Conservation (phyloP, 2,888 invertebrate genomes). For the Silvanus unidentatus region DNA sequence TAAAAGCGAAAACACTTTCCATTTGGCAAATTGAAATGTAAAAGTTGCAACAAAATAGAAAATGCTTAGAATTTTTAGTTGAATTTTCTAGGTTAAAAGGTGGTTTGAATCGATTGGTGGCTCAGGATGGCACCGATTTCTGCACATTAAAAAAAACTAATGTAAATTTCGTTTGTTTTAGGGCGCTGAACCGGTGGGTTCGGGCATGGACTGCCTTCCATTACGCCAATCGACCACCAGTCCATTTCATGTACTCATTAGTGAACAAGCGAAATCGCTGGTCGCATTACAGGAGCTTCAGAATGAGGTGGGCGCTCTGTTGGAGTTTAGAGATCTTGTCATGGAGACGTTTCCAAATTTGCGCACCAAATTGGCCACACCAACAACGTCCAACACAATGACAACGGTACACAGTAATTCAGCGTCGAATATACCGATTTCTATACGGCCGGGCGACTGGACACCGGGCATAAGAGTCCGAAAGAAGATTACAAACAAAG, state of each 20-base stretch:
- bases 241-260: slow-evolving; percentile 76
- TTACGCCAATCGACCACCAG: slow-evolving; percentile 64
- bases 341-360: slow-evolving; percentile 91
- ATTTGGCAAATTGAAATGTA: background rate
- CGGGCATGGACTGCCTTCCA: slow-evolving; percentile 78
- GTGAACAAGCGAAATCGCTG: slow-evolving; percentile 84
- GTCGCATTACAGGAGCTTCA: slow-evolving; percentile 84
- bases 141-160: too few relatives aligned
- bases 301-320: slow-evolving; percentile 86
- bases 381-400: too few relatives aligned
- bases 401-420: slow-evolving; percentile 41
- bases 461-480: slow-evolving; percentile 75
- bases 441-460: slow-evolving; percentile 56
- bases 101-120: too few relatives aligned
- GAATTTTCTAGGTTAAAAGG: background rate
- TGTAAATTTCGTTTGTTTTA: slow-evolving; percentile 23
- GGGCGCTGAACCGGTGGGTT: slow-evolving; percentile 50
- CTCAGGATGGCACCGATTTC: too few relatives aligned
- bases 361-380: slow-evolving; percentile 76
- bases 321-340: slow-evolving; percentile 90
- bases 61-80: background rate
- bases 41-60: background rate
- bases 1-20: slow-evolving; percentile 17
- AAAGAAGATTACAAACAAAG: slow-evolving; percentile 41
- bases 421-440: slow-evolving; percentile 53